These are phyloP conservation scores for Amphiura filiformis DNA, from an alignment of 35 echinoderm and acorn worm species.

Conservation along the genomic window DNA sequence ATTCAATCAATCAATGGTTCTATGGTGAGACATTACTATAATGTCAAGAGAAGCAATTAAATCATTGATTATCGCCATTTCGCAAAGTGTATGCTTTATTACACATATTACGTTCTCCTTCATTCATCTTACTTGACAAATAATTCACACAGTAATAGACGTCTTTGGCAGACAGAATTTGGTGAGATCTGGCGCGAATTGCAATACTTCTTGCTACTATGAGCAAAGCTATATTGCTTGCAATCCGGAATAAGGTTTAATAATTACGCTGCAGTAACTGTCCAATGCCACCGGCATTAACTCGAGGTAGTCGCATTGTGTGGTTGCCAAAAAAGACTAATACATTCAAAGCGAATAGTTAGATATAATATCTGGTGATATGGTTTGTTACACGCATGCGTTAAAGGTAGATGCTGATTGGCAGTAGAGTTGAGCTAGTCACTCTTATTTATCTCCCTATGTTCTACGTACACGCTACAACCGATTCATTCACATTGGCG, in stretches of 20 bases:
- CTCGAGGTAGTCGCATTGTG: background rate
- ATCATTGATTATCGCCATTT: background rate
- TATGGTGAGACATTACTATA: background rate
- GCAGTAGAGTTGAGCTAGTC: background rate
- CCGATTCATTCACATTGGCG: background rate
- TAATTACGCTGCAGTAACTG: background rate
- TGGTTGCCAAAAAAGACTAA: background rate
- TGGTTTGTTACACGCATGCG: background rate
- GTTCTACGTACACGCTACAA: background rate
- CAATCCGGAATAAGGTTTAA: background rate
- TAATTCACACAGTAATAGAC: too few species aligned
- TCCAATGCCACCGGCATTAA: background rate
- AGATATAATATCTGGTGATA: background rate
- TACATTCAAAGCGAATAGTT: background rate
- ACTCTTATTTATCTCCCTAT: background rate
- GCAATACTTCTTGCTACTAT: background rate
- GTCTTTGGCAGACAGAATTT: too few species aligned
- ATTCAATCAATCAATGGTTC: too few species aligned
- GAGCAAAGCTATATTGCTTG: background rate
- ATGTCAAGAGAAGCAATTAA: background rate
- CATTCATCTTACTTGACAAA: background rate
- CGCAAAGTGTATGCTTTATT: background rate
- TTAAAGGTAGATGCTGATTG: background rate
- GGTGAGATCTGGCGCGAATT: too few species aligned
- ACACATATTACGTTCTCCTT: background rate